Conservation (phyloP, 2,888 invertebrate genomes). For the Reticulitermes lucifugus region DNA sequence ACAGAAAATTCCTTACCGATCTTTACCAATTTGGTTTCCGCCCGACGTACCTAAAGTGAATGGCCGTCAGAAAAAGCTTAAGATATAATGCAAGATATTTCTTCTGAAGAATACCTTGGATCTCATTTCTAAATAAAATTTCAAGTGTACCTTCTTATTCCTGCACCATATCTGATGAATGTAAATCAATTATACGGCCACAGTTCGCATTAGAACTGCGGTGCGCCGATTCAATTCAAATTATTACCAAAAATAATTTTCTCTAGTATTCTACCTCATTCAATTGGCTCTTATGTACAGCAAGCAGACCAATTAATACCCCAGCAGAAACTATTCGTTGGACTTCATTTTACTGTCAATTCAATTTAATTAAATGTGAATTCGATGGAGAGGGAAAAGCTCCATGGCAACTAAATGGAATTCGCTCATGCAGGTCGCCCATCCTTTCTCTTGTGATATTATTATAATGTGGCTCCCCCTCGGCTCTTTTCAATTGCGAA, state of each 20-base stretch:
- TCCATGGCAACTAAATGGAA: constrained; percentile 27
- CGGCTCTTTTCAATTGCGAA: background rate
- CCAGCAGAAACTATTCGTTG: constrained; percentile 3
- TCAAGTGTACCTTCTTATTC: too few species aligned
- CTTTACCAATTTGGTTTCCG: too few species aligned
- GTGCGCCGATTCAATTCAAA: background rate
- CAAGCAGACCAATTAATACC: background rate
- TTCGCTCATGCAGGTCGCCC: constrained; percentile 20
- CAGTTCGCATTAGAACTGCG: background rate
- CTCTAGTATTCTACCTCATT: background rate
- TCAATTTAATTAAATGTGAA: constrained; percentile 29
- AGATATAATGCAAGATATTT: too few species aligned
- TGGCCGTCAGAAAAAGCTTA: too few species aligned
- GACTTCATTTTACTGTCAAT: constrained; percentile 11
- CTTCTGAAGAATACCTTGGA: too few species aligned
- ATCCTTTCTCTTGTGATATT: constrained; percentile 21
- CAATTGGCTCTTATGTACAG: background rate
- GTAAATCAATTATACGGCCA: background rate
- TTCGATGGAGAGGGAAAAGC: background rate
- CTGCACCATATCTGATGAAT: background rate
- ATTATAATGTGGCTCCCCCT: background rate
- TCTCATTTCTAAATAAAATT: too few species aligned
- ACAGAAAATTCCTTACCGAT: too few species aligned
- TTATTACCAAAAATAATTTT: constrained; percentile 22
- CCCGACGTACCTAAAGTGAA: too few species aligned